Evolutionary conservation across 2,888 invertebrate genomes (phyloP).

Genomic region (Ernsta delagoae): DNA sequence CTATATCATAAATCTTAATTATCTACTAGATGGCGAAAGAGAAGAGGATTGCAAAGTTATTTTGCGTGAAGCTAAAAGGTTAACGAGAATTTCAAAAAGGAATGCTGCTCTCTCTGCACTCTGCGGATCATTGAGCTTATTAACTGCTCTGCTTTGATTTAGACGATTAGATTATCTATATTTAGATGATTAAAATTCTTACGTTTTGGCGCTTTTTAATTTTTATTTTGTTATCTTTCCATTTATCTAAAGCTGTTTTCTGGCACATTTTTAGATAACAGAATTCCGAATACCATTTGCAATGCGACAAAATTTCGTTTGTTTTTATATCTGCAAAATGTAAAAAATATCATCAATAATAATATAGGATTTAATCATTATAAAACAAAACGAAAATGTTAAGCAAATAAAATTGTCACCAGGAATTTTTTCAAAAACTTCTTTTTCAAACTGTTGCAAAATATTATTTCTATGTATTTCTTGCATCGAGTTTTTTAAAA

Average conservation of each 20-base stretch:
- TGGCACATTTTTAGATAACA: slow-evolving; percentile 62
- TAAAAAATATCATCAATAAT: too few relatives aligned
- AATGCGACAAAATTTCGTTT: slow-evolving; percentile 58
- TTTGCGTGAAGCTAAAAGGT: not conserved
- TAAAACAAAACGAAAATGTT: too few relatives aligned
- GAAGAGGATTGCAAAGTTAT: too few relatives aligned
- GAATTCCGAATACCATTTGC: slow-evolving; percentile 69
- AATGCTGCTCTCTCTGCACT: too few relatives aligned
- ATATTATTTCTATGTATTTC: slow-evolving; percentile 21
- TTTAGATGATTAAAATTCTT: not conserved
- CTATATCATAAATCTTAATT: too few relatives aligned
- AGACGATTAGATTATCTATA: too few relatives aligned
- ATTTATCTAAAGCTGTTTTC: slow-evolving; percentile 66
- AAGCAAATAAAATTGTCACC: slow-evolving; percentile 47
- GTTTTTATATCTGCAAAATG: slow-evolving; percentile 50
- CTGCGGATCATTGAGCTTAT: too few relatives aligned
- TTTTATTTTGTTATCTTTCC: slow-evolving; percentile 61
- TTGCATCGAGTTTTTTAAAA: slow-evolving; percentile 13
- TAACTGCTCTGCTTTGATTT: too few relatives aligned
- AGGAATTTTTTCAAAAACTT: slow-evolving; percentile 56
- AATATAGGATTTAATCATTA: too few relatives aligned
- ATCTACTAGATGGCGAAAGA: too few relatives aligned
- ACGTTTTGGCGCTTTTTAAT: slow-evolving; percentile 46
- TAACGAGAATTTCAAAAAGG: not conserved
- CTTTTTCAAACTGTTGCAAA: slow-evolving; percentile 40